Percentiles rank a stretch among this genome's conserved stretches.
Conservation (phyloP, 2,797 vertebrate species). For the Phataginus tricuspis region DNA sequence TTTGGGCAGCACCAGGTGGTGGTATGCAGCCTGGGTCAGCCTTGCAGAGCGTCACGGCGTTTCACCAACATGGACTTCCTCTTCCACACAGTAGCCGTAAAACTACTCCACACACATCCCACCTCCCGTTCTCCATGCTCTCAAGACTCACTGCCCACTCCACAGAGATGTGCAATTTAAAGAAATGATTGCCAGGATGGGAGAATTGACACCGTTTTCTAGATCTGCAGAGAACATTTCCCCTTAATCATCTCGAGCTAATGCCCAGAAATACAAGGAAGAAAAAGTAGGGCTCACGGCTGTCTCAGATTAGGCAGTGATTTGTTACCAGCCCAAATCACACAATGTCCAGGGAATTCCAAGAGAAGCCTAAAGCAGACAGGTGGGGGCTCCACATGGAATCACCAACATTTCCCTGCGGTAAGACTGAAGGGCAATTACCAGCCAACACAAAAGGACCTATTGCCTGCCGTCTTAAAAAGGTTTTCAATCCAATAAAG, state of each 20-base stretch:
- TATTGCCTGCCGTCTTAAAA: not conserved
- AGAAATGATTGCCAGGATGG: not conserved
- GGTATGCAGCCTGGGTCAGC: rapidly evolving
- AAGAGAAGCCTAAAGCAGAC: not conserved
- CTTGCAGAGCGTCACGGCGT: rapidly evolving
- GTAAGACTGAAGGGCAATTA: not conserved
- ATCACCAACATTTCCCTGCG: not conserved
- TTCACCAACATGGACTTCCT: not conserved
- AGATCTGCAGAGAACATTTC: not conserved
- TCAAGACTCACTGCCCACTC: not conserved
- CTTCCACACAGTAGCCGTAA: not conserved
- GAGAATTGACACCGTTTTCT: not conserved
- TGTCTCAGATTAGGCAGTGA: not conserved
- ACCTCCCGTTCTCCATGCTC: not conserved
- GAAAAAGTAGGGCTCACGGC: not conserved
- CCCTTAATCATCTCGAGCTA: not conserved
- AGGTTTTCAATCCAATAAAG: not conserved
- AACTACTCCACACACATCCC: not conserved
- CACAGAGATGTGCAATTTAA: not conserved
- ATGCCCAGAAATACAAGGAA: not conserved
- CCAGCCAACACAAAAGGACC: not conserved
- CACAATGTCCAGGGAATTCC: not conserved
- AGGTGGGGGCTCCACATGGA: not conserved
- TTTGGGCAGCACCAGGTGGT: rapidly evolving
- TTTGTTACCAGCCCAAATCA: not conserved